Evolutionary conservation across 2,113 vertebrate genomes (phyloP), one percentile per base, ranked within the genome.

Genomic region (Gallinago undulata): DNA sequence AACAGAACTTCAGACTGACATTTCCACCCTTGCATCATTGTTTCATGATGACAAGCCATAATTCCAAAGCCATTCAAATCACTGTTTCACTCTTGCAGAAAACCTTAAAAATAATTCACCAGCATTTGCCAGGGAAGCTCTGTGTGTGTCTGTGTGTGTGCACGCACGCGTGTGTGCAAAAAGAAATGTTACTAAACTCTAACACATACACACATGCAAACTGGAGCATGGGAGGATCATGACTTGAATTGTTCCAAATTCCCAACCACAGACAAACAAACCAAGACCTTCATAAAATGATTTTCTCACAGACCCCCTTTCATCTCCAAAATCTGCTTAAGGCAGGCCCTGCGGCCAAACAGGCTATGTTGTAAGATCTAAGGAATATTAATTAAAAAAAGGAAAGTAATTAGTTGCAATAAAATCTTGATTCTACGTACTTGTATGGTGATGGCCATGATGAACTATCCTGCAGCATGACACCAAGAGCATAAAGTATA

Each of bases 401-500:
- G 35, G 45, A 91, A 91, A 87, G 10, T 19, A 94, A 94, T 87
- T 37, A 56, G 19, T 27, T 48, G 73, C 64, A 91, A 80, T 86
- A 86, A 39, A 56, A 37, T 77, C 6, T 47, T 76, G 11, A 45
- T 55, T 76, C 79, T 87, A 84, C 98, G 66, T 97, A 99, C 99
- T 98, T 99, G 97, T 99, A 98, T 4, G 99, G 98, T 82, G 96
- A 95, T 7, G 98, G 97, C 99, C 99, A 99, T 17, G 98, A 98
- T 80, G 98, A 97, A 16, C 97, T 97, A 80, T 99, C 99, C 87
- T 99, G 99, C 87, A 99, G 98, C 72, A 99, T 98, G 30, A 99
- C 99, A 82, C 99, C 99, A 74, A 99, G 98, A 50, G 99, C 99
- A 72, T 99, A 99, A 92, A 99, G 98, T 63, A 99, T 98, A 89